These are phyloP conservation scores for Chrysomela aeneicollis DNA, from an alignment of 2,888 invertebrate species.

Conservation along the genomic window DNA sequence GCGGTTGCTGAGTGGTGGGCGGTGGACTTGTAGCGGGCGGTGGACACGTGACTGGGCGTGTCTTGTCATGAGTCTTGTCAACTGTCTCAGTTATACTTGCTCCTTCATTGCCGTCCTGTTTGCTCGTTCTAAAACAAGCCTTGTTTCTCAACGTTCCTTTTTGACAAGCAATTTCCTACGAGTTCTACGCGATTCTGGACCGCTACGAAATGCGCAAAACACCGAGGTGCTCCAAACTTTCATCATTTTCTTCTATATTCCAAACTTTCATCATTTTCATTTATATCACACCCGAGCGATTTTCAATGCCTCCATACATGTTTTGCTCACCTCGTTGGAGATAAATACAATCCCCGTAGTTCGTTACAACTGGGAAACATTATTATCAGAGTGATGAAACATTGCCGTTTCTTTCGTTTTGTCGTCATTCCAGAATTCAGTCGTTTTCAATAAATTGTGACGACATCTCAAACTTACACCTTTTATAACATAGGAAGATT, in stretches of 20 bases:
- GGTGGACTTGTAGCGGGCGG: constrained; percentile 47
- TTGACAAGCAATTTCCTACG: too few relatives aligned
- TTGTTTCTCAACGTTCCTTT: background rate
- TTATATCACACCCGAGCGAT: too few relatives aligned
- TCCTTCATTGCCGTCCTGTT: constrained; percentile 26
- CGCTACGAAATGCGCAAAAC: too few relatives aligned
- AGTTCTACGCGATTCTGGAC: too few relatives aligned
- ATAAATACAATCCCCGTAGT: too few relatives aligned
- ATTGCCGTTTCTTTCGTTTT: background rate
- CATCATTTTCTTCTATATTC: constrained; percentile 19
- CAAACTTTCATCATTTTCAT: too few relatives aligned
- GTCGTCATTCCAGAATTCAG: too few relatives aligned
- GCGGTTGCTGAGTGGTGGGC: constrained; percentile 56
- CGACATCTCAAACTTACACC: too few relatives aligned
- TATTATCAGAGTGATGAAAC: background rate
- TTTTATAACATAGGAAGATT: too few relatives aligned
- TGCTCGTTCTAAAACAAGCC: background rate
- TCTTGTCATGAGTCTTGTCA: constrained; percentile 51
- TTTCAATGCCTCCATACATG: too few relatives aligned
- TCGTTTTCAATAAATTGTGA: background rate
- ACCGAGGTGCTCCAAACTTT: background rate
- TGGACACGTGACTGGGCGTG: constrained; percentile 56
- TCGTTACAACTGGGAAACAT: too few relatives aligned
- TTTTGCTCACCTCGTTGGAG: too few relatives aligned
- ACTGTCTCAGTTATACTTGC: constrained; percentile 45